Evolutionary conservation across 2,888 invertebrate species (phyloP).

Genomic region (Selenia dentaria): DNA sequence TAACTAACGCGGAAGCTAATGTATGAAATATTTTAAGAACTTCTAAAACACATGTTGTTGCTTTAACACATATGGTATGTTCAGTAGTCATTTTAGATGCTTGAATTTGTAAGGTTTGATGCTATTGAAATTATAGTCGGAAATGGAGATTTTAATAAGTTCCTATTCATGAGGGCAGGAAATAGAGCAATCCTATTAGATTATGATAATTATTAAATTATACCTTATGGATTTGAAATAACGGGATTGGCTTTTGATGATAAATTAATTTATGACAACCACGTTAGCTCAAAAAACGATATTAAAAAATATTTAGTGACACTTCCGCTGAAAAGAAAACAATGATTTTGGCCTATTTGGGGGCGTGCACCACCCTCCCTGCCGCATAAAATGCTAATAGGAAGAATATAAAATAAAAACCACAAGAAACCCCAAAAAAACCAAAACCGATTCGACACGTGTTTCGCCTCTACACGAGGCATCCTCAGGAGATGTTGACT

Average conservation of each 20-base stretch:
- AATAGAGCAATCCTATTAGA: slow-evolving; percentile 1
- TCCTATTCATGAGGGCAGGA: slow-evolving; percentile 5
- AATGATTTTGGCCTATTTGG: too few relatives aligned
- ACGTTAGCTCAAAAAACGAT: too few relatives aligned
- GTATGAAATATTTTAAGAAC: slow-evolving; percentile 39
- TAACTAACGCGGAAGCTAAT: slow-evolving; percentile 50
- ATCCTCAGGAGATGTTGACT: too few relatives aligned
- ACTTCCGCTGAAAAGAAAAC: too few relatives aligned
- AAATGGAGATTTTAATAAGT: slow-evolving; percentile 9
- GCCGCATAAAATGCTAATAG: too few relatives aligned
- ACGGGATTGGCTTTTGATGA: neutral
- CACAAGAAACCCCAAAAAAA: too few relatives aligned
- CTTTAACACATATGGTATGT: slow-evolving; percentile 27
- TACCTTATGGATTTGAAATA: slow-evolving; percentile 1
- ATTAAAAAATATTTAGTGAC: too few relatives aligned
- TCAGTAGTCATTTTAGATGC: slow-evolving; percentile 19
- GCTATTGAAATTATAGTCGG: slow-evolving; percentile 5
- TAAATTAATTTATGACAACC: too few relatives aligned
- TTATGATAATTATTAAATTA: neutral
- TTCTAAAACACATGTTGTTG: slow-evolving; percentile 37
- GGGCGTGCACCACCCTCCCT: too few relatives aligned
- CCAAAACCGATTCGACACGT: too few relatives aligned
- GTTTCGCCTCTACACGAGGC: too few relatives aligned
- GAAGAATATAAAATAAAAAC: too few relatives aligned
- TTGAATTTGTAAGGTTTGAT: slow-evolving; percentile 5